Evolutionary conservation across 2,113 vertebrate genomes (phyloP).

Genomic region (Sorex fumeus): DNA sequence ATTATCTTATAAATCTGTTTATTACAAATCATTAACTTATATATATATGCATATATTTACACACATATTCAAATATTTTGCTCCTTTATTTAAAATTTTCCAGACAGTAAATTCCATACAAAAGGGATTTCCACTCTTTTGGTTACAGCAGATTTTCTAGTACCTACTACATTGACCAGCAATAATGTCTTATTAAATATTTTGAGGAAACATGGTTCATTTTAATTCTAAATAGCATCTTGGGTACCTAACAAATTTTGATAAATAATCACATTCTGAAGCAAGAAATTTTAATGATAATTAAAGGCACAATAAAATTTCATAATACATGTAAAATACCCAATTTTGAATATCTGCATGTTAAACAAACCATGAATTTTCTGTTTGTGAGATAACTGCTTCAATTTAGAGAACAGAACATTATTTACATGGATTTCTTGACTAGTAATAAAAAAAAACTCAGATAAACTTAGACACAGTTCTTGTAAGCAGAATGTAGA

Average conservation of each 20-base stretch:
- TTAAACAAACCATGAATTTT: neutral
- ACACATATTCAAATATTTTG: neutral
- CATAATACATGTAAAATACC: neutral
- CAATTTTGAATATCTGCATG: neutral
- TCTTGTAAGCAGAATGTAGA: slow-evolving; percentile 33
- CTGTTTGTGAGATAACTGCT: neutral
- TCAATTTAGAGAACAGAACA: neutral
- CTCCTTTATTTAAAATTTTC: slow-evolving; percentile 30
- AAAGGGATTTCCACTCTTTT: slow-evolving; percentile 27
- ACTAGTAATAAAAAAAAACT: slow-evolving; percentile 35
- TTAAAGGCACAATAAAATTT: slow-evolving; percentile 23
- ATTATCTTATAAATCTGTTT: neutral
- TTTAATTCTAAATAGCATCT: neutral
- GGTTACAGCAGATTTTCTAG: neutral
- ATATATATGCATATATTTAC: neutral
- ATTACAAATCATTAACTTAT: neutral
- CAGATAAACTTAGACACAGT: slow-evolving; percentile 39
- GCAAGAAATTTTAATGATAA: slow-evolving; percentile 36
- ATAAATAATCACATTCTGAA: neutral
- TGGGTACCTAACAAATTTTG: slow-evolving; percentile 1
- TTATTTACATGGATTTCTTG: slow-evolving; percentile 17
- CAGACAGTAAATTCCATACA: neutral
- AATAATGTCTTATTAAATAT: slow-evolving; percentile 11
- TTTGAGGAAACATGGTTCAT: slow-evolving; percentile 32
- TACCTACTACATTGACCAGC: neutral